These are phyloP conservation scores for Euwallacea similis DNA, from an alignment of 1,140 invertebrate genomes.

Conservation along the genomic window DNA sequence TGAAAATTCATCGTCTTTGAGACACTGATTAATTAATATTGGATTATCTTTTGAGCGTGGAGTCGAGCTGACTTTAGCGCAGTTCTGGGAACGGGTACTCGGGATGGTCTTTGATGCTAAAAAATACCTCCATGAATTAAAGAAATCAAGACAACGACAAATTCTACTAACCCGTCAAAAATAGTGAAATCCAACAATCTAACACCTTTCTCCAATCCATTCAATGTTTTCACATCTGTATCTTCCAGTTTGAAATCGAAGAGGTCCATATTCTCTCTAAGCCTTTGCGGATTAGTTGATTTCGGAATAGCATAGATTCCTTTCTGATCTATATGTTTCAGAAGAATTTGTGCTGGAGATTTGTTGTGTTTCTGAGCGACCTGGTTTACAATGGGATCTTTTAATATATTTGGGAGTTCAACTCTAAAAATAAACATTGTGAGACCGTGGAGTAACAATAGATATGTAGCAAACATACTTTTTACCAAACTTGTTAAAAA, in stretches of 20 bases:
- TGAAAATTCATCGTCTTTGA: no score
- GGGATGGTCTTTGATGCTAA: conserved; percentile 4
- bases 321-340: conserved; percentile 74
- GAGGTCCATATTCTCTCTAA: conserved; percentile 67
- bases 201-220: conserved; percentile 64
- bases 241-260: conserved; percentile 64
- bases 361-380: conserved; percentile 71
- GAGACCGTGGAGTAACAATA: neutral
- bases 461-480: conserved; percentile 43
- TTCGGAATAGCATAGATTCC: conserved; percentile 82
- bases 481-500: conserved; percentile 54
- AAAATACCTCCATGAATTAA: neutral
- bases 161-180: conserved; percentile 52
- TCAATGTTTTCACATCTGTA: conserved; percentile 60
- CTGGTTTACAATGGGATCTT: conserved; percentile 66
- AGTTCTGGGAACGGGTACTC: conserved; percentile 3
- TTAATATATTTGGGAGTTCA: conserved; percentile 68
- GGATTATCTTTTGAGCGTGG: no score
- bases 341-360: conserved; percentile 75
- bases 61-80: no score
- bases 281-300: conserved; percentile 71
- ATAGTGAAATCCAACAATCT: conserved; percentile 69
- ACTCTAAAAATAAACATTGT: conserved; percentile 54
- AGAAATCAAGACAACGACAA: neutral
- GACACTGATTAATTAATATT: no score